phyloP scores from a whole-genome alignment of 1,140 invertebrate species.

The Drosophila nigromelanica region DNA sequence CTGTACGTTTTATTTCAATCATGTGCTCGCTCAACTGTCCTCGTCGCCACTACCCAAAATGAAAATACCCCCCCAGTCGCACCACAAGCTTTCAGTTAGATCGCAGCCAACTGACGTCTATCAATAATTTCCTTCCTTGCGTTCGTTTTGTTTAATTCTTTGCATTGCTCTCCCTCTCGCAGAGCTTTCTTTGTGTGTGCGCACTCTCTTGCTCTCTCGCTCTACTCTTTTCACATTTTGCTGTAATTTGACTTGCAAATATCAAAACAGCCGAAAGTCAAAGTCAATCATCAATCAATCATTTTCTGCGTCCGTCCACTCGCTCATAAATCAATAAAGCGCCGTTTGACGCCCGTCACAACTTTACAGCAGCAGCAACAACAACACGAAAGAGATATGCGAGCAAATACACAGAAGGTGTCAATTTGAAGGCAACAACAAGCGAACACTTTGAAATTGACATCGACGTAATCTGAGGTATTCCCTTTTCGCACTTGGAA shows the following conservation, averaged over 20 bases:
- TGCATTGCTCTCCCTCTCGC: conserved; percentile 14
- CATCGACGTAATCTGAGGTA: conserved; percentile 62
- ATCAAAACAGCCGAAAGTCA: conserved; percentile 62
- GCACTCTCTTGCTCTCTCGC: conserved; percentile 9
- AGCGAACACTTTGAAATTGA: conserved; percentile 12
- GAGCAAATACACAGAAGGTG: conserved; percentile 32
- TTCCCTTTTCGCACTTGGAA: conserved; percentile 70
- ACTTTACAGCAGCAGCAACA: conserved; percentile 33
- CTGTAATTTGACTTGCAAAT: conserved; percentile 70
- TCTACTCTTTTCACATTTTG: conserved; percentile 10
- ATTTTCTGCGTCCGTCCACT: conserved; percentile 28
- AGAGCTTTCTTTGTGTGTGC: conserved; percentile 4
- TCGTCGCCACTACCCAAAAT: conserved; percentile 31
- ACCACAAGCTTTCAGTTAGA: conserved; percentile 13
- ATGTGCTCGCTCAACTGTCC: conserved; percentile 63
- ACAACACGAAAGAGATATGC: conserved; percentile 22
- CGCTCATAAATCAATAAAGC: conserved; percentile 68
- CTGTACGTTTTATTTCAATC: conserved; percentile 74
- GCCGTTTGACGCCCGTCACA: conserved; percentile 65
- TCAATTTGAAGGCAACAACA: conserved; percentile 34
- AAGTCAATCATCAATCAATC: conserved; percentile 68
- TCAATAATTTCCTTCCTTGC: conserved; percentile 60
- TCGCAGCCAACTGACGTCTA: conserved; percentile 73
- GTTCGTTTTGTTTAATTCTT: conserved; percentile 24
- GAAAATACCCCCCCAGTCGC: not conserved